Evolutionary conservation across 2,113 vertebrate genomes (phyloP), one percentile per base, ranked within the genome.

Genomic region (Clinocottus analis): DNA sequence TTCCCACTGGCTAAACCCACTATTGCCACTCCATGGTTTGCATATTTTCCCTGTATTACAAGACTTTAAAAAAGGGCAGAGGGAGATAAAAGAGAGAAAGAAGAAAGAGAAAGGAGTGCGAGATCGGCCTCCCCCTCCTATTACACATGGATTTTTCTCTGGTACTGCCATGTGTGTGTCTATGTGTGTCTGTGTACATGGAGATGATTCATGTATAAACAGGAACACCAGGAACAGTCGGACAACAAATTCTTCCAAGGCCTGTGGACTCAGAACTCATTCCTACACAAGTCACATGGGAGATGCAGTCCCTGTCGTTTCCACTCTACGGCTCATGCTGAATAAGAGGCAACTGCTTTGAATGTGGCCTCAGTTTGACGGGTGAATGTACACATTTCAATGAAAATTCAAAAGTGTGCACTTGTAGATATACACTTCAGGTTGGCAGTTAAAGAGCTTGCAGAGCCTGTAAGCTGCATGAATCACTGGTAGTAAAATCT

Each of bases 1-100:
- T 94, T 95, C 94, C 92, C 94, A 91, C 89, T 90, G 85, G 90
- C 91, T 89, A 90, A 94, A 94, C 90, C 92, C 91, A 85, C 94
- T 87, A 83, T 89, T 93, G 93, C 90, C 89, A 87, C 90, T 93
- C 92, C 91, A 94, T 91, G 91, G 91, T 93, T 94, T 90, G 93
- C 94, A 95, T 94, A 91, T 93, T 94, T 94, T 93, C 90, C 84
- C 93, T 86, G 88, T 87, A 91, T 92, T 93, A 93, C 91, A 92
- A 93, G 89, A 90, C 77, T 87, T 91, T 88, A 91, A 93, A 94
- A 92, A 89, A 85, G 66, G 59, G 84, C 25, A 31, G 59, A 75
- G 75, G 23, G 70, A 87, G 77, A 88, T 83, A 75, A 82, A 89
- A 82, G 74, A 65, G 80, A 64, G 84, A 43, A 58, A 72, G 77